Evolutionary conservation across 1,140 invertebrate genomes (phyloP).

Genomic region (Wiebesia pumilae): DNA sequence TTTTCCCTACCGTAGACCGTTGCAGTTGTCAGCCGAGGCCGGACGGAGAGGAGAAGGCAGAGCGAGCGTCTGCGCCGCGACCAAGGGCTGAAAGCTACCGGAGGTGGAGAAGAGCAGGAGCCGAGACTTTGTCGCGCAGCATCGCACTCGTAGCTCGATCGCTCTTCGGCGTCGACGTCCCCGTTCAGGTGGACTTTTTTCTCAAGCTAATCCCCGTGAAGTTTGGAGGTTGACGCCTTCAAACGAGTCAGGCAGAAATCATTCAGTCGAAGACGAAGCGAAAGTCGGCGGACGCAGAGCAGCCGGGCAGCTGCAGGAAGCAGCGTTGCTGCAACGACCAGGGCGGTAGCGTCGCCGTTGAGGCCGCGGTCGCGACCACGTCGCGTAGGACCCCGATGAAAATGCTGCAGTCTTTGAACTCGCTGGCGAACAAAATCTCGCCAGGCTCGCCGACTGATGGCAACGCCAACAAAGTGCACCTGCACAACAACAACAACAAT

Average conservation of each 20-base stretch:
- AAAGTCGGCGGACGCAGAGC: constrained; percentile 14
- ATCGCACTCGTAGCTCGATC: neutral
- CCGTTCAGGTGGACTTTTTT: constrained; percentile 1
- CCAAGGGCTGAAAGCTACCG: too few species aligned
- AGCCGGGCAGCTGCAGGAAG: constrained; percentile 23
- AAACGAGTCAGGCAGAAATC: constrained; percentile 26
- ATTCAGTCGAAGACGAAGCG: constrained; percentile 39
- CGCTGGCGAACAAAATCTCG: constrained; percentile 87
- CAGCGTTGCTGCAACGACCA: constrained; percentile 60
- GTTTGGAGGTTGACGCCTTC: constrained; percentile 46
- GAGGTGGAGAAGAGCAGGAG: neutral
- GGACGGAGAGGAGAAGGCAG: neutral
- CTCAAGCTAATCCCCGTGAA: constrained; percentile 7
- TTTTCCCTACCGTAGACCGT: neutral
- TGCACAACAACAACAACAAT: constrained; percentile 78
- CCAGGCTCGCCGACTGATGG: constrained; percentile 78
- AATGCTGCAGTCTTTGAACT: constrained; percentile 87
- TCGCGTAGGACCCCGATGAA: constrained; percentile 67
- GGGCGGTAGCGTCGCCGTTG: constrained; percentile 56
- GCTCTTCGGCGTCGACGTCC: neutral
- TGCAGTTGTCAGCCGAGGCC: neutral
- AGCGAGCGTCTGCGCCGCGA: neutral
- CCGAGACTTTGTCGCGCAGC: neutral
- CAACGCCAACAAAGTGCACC: constrained; percentile 73
- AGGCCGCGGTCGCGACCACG: constrained; percentile 60